Percentiles rank a stretch among this genome's conserved stretches.
Evolutionary conservation across 1,140 invertebrate genomes (phyloP).

Genomic region (Ditylenchus dipsaci): DNA sequence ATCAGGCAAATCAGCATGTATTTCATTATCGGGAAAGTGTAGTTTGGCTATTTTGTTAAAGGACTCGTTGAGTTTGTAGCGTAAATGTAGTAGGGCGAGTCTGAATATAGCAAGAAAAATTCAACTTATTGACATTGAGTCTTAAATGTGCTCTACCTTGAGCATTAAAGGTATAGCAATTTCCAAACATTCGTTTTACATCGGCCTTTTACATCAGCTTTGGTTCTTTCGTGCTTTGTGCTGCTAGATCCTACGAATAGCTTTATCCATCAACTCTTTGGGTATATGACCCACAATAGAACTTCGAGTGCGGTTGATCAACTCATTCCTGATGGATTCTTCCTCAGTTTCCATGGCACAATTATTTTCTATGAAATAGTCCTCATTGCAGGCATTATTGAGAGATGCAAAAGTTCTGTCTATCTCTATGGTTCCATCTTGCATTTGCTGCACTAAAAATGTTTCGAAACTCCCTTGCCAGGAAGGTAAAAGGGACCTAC

Average conservation of each 20-base stretch:
- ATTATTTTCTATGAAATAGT: neutral
- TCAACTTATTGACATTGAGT: no score
- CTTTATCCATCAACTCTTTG: neutral
- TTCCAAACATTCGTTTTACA: constrained; percentile 49
- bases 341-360: neutral
- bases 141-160: no score
- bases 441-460: neutral
- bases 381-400: neutral
- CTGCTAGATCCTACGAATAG: neutral
- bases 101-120: no score
- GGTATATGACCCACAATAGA: neutral
- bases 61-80: no score
- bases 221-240: neutral
- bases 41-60: neutral
- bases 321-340: neutral
- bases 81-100: no score
- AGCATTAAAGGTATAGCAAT: constrained; percentile 55
- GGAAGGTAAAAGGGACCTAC: neutral
- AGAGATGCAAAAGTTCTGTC: neutral
- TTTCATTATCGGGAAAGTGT: constrained; percentile 11
- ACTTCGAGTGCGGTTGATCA: neutral
- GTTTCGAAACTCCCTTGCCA: neutral
- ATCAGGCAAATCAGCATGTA: constrained; percentile 12
- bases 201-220: constrained; percentile 36
- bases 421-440: neutral